Percentiles rank a stretch among this genome's conserved stretches.
Evolutionary conservation across 2,113 vertebrate species (phyloP).

Genomic region (Perccottus glenii): DNA sequence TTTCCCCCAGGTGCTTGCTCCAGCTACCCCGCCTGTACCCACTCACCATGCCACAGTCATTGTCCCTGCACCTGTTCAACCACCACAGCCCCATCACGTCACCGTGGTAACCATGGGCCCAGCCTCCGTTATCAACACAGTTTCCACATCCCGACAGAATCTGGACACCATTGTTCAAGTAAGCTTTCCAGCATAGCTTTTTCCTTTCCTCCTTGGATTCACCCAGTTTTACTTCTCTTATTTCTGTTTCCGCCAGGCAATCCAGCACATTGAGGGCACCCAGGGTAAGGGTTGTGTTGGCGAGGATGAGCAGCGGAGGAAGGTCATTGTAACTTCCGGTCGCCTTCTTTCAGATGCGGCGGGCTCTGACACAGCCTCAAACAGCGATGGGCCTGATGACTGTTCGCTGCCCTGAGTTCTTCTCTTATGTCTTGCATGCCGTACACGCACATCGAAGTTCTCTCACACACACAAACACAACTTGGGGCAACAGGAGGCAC

Average conservation of each 20-base stretch:
- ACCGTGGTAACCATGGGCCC: constrained; percentile 97
- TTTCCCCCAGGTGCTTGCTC: constrained; percentile 82
- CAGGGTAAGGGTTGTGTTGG: constrained; percentile 84
- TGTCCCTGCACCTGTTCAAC: constrained; percentile 87
- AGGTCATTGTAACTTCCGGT: constrained; percentile 88
- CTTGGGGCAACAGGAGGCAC: constrained; percentile 62
- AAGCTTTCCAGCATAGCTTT: constrained; percentile 17
- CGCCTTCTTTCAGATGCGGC: constrained; percentile 80
- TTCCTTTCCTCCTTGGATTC: too few relatives aligned
- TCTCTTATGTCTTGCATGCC: constrained; percentile 1
- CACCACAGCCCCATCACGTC: constrained; percentile 89
- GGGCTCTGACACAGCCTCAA: constrained; percentile 90
- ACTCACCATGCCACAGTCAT: constrained; percentile 97
- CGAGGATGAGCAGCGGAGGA: constrained; percentile 91
- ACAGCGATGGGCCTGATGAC: constrained; percentile 88
- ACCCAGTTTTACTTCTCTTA: constrained; percentile 4
- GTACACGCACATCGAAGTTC: constrained; percentile 30
- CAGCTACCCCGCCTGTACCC: constrained; percentile 85
- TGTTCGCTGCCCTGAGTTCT: constrained; percentile 86
- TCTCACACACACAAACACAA: constrained; percentile 28
- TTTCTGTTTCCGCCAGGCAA: constrained; percentile 81
- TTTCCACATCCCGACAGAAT: constrained; percentile 96
- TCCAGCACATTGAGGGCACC: constrained; percentile 98
- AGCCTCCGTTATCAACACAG: constrained; percentile 92
- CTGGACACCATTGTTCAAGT: constrained; percentile 99